A percentile compares a stretch with the other conserved stretches of the same genome.
phyloP scores from a whole-genome alignment of 2,888 invertebrate genomes.

The Tenthredo amoena region DNA sequence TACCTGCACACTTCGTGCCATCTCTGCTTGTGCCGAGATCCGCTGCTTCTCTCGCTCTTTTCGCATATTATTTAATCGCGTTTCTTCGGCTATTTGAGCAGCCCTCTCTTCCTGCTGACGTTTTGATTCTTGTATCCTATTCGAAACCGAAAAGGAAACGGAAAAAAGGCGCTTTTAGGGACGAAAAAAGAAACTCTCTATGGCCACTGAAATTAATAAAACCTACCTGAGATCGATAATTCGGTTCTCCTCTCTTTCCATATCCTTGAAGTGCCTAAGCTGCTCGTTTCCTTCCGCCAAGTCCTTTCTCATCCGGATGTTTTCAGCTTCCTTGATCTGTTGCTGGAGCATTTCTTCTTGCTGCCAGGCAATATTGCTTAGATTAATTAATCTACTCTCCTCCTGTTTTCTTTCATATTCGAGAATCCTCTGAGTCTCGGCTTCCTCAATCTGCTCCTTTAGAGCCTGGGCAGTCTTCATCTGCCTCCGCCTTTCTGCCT shows the following conservation, averaged over 20 bases:
- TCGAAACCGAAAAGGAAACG: neutral
- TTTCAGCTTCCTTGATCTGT: constrained; percentile 66
- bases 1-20: constrained; percentile 67
- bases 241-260: constrained; percentile 84
- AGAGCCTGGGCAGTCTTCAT: constrained; percentile 81
- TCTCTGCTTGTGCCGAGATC: constrained; percentile 66
- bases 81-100: constrained; percentile 80
- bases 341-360: constrained; percentile 83
- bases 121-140: constrained; percentile 82
- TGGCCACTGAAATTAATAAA: neutral
- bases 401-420: constrained; percentile 86
- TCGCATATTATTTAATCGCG: constrained; percentile 80
- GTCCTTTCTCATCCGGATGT: constrained; percentile 66
- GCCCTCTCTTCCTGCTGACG: constrained; percentile 83
- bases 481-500: constrained; percentile 76
- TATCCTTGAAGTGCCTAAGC: constrained; percentile 81
- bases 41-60: constrained; percentile 81
- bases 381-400: constrained; percentile 83
- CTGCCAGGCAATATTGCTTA: constrained; percentile 83
- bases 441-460: constrained; percentile 81
- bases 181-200: neutral
- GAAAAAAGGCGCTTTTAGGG: neutral
- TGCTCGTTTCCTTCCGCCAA: constrained; percentile 81
- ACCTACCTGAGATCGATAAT: constrained; percentile 82
- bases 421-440: constrained; percentile 79